A percentile compares a stretch with the other conserved stretches of the same genome.
phyloP scores from a whole-genome alignment of 2,888 invertebrate species.

The Mythimna vitellina region DNA sequence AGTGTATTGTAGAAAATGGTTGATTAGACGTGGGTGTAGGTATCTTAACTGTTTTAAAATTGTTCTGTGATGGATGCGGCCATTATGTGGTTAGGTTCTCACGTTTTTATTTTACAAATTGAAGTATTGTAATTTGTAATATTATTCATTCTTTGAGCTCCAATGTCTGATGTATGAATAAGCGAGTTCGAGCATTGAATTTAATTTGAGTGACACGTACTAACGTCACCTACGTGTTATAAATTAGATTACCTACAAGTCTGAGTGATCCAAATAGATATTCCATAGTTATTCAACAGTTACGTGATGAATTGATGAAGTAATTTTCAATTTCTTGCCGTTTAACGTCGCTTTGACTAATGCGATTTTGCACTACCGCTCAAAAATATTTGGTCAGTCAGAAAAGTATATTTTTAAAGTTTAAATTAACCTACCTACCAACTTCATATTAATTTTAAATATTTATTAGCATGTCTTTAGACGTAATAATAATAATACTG shows the following conservation, averaged over 20 bases:
- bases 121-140: neutral
- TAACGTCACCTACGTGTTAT: slow-evolving; percentile 17
- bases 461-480: too few species aligned
- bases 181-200: slow-evolving; percentile 8
- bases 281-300: neutral
- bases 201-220: neutral
- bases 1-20: slow-evolving; percentile 19
- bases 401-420: too few species aligned
- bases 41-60: slow-evolving; percentile 1
- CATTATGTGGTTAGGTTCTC: slow-evolving; percentile 1
- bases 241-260: slow-evolving; percentile 30
- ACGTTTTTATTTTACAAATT: neutral
- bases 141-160: slow-evolving; percentile 17
- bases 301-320: neutral
- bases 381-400: too few species aligned
- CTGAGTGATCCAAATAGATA: slow-evolving; percentile 6
- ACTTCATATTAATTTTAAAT: too few species aligned
- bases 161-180: slow-evolving; percentile 2
- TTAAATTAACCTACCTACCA: too few species aligned
- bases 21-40: neutral
- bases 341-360: neutral
- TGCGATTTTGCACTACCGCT: neutral
- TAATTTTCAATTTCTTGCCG: neutral
- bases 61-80: neutral
- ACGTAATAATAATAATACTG: too few species aligned